These are phyloP conservation scores for Uloborus plumipes DNA, from an alignment of 2,888 invertebrate genomes.

Conservation along the genomic window DNA sequence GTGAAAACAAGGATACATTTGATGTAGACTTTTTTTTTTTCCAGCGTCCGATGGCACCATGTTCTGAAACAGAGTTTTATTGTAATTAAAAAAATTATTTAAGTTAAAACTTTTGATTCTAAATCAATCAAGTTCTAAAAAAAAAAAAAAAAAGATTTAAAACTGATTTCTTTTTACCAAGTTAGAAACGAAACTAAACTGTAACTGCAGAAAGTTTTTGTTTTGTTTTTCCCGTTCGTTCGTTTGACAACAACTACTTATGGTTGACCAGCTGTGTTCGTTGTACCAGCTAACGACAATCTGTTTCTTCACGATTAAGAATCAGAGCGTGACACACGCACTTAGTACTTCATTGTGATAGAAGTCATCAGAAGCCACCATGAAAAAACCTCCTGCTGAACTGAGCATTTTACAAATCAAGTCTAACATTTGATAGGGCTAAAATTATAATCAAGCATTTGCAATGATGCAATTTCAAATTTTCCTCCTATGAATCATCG, in stretches of 20 bases:
- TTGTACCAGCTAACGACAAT: slow-evolving; percentile 36
- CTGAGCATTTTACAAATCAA: too few relatives aligned
- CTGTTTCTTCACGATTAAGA: slow-evolving; percentile 10
- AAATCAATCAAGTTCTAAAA: not conserved
- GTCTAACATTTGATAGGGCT: too few relatives aligned
- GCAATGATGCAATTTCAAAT: too few relatives aligned
- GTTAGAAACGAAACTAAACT: slow-evolving; percentile 6
- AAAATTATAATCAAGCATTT: too few relatives aligned
- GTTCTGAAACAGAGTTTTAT: too few relatives aligned
- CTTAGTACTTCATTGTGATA: not conserved
- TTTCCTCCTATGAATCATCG: too few relatives aligned
- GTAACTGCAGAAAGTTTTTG: slow-evolving; percentile 3
- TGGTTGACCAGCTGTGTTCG: slow-evolving; percentile 11
- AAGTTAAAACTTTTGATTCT: not conserved
- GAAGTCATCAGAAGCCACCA: too few relatives aligned
- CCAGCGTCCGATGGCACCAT: too few relatives aligned
- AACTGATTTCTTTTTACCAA: not conserved
- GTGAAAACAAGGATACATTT: too few relatives aligned
- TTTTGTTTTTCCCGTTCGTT: slow-evolving; percentile 10
- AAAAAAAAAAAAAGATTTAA: not conserved
- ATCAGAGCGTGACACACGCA: slow-evolving; percentile 47
- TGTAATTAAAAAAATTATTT: not conserved
- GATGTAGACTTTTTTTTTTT: too few relatives aligned
- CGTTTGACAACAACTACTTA: slow-evolving; percentile 13
- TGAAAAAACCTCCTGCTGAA: too few relatives aligned